phyloP scores from a whole-genome alignment of 1,140 invertebrate species.

The Dreissena polymorpha region DNA sequence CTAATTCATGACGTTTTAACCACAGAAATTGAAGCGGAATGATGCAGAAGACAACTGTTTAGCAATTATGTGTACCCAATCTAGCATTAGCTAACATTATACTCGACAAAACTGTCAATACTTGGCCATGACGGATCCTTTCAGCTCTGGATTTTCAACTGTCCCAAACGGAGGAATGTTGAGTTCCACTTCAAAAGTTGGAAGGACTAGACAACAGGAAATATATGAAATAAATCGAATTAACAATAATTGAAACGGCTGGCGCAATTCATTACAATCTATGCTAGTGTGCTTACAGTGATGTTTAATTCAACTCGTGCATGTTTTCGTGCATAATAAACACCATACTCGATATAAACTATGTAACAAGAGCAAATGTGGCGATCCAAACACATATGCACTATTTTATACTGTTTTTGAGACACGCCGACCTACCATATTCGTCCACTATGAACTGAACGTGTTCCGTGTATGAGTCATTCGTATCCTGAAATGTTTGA shows the following conservation, averaged over 20 bases:
- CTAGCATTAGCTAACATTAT: too few relatives aligned
- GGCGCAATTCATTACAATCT: neutral
- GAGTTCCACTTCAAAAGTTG: constrained; percentile 38
- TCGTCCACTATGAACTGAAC: constrained; percentile 7
- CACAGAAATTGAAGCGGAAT: too few relatives aligned
- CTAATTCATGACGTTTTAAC: too few relatives aligned
- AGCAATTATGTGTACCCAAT: too few relatives aligned
- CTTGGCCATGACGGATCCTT: constrained; percentile 47
- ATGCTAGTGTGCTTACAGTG: neutral
- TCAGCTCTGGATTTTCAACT: constrained; percentile 27
- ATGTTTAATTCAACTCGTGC: neutral
- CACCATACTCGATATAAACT: neutral
- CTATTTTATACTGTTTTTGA: neutral
- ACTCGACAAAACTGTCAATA: neutral
- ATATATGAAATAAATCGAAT: neutral
- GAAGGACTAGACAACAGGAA: constrained; percentile 20
- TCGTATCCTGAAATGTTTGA: constrained; percentile 1
- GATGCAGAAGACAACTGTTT: too few relatives aligned
- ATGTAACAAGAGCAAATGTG: neutral
- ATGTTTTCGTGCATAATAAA: neutral
- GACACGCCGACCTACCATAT: constrained; percentile 18
- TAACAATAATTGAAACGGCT: neutral
- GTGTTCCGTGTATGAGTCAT: neutral
- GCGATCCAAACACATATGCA: neutral
- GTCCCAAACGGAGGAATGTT: constrained; percentile 33